A percentile compares a stretch with the other conserved stretches of the same genome.
Conservation (phyloP, 2,113 vertebrate genomes). For the Chloropsis hardwickii region DNA sequence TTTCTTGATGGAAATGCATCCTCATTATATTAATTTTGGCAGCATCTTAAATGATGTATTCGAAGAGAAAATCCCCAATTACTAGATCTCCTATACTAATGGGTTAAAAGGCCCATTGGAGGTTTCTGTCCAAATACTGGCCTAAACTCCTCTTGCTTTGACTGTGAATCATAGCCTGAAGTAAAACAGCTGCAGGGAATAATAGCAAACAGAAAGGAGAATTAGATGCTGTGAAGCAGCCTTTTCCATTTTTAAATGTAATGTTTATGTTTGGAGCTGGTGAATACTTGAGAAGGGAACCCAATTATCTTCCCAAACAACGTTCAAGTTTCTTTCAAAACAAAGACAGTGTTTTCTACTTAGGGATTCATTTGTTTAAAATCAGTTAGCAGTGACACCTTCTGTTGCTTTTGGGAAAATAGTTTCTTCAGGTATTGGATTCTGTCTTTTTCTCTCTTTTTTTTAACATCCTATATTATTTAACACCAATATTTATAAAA, state of each 20-base stretch:
- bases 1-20: background rate
- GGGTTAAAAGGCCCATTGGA: background rate
- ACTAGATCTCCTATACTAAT: background rate
- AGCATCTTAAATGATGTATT: background rate
- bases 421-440: constrained; percentile 15
- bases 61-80: background rate
- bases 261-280: background rate
- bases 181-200: constrained; percentile 6
- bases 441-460: background rate
- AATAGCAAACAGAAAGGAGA: background rate
- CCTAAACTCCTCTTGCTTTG: background rate
- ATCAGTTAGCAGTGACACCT: constrained; percentile 64
- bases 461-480: background rate
- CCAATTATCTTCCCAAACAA: background rate
- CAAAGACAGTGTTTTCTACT: constrained; percentile 17
- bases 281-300: background rate
- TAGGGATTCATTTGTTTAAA: constrained; percentile 16
- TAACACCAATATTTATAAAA: background rate
- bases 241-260: background rate
- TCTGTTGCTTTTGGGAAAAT: constrained; percentile 62
- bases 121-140: background rate
- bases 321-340: constrained; percentile 11
- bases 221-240: background rate
- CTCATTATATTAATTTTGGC: background rate
- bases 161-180: background rate